A percentile compares a stretch with the other conserved stretches of the same genome.
Evolutionary conservation across 2,888 invertebrate genomes (phyloP).

Genomic region (Drosophila niveifrons): DNA sequence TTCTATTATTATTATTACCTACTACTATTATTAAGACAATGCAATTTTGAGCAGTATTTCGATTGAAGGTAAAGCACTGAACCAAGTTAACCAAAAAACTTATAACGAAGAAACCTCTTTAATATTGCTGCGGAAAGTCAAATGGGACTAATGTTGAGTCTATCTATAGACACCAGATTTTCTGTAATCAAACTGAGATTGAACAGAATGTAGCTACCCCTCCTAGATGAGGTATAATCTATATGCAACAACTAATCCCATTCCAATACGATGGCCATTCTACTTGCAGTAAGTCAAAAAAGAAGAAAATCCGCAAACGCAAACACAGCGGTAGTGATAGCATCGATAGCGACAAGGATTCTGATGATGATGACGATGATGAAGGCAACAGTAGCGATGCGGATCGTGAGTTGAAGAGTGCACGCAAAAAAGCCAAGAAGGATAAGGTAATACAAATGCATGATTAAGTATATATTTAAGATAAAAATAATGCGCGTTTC

Average conservation of each 20-base stretch:
- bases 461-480: neutral
- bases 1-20: constrained; percentile 82
- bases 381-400: constrained; percentile 83
- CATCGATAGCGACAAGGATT: constrained; percentile 84
- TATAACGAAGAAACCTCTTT: constrained; percentile 25
- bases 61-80: constrained; percentile 84
- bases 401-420: constrained; percentile 83
- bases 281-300: constrained; percentile 86
- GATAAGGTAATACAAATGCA: constrained; percentile 81
- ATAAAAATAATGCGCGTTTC: constrained; percentile 12
- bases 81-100: constrained; percentile 62
- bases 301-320: constrained; percentile 87
- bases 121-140: constrained; percentile 46
- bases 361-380: constrained; percentile 83
- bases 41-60: constrained; percentile 84
- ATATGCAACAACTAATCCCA: constrained; percentile 14
- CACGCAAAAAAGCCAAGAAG: constrained; percentile 84
- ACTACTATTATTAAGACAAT: constrained; percentile 83
- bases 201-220: constrained; percentile 5
- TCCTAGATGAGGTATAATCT: neutral
- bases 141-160: constrained; percentile 24
- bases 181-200: constrained; percentile 3
- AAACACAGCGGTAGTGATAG: constrained; percentile 86
- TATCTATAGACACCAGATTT: constrained; percentile 13
- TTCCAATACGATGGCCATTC: constrained; percentile 31